Conservation (phyloP, 2,113 vertebrate species). For the Tyrannus savana region DNA sequence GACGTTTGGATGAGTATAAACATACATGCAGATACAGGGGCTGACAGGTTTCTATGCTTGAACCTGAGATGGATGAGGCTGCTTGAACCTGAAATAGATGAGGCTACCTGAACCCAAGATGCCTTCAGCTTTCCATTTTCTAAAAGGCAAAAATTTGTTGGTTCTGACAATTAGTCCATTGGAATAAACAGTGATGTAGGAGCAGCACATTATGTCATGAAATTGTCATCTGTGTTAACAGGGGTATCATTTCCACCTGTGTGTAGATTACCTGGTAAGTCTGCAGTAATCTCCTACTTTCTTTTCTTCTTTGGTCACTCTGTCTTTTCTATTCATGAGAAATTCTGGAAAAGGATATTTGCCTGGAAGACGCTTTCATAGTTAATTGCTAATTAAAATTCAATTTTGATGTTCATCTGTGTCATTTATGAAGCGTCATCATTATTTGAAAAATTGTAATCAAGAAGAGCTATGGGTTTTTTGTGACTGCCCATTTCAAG, state of each 20-base stretch:
- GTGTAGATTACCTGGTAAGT: neutral
- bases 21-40: neutral
- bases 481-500: neutral
- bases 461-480: conserved; percentile 2
- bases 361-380: neutral
- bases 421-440: conserved; percentile 42
- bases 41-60: neutral
- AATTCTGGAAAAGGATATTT: neutral
- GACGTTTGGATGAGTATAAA: neutral
- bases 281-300: neutral
- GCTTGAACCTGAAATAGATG: neutral
- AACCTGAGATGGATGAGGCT: neutral
- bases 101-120: neutral
- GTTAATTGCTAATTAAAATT: conserved; percentile 54
- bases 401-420: conserved; percentile 2
- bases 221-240: neutral
- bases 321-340: neutral
- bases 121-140: neutral
- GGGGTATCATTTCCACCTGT: neutral
- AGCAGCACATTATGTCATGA: neutral
- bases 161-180: neutral
- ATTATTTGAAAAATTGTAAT: conserved; percentile 59
- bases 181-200: neutral
- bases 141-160: neutral
- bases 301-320: neutral